Conservation (phyloP, 2,888 invertebrate genomes). For the Pemphredon lugubris region DNA sequence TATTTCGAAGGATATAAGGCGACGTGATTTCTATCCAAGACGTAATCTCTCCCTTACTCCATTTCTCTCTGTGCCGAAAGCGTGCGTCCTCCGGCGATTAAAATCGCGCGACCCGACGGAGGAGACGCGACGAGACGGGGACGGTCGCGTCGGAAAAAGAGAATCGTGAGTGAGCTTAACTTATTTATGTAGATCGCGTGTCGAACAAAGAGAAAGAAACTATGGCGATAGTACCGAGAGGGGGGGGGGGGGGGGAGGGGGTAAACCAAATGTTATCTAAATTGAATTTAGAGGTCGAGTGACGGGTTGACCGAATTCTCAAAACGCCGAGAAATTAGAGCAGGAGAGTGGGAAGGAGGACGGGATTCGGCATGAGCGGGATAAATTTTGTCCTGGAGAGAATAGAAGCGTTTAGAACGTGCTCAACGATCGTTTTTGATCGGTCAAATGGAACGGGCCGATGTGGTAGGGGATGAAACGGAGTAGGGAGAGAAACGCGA, state of each 20-base stretch:
- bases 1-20: too few relatives aligned
- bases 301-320: background rate
- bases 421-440: background rate
- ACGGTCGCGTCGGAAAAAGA: background rate
- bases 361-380: too few relatives aligned
- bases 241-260: background rate
- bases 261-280: background rate
- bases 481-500: background rate
- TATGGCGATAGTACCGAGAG: background rate
- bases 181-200: conserved; percentile 7
- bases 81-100: too few relatives aligned
- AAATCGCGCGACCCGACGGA: too few relatives aligned
- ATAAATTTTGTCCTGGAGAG: too few relatives aligned
- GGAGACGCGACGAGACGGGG: too few relatives aligned
- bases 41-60: too few relatives aligned
- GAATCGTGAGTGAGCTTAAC: conserved; percentile 13
- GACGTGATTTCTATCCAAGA: too few relatives aligned
- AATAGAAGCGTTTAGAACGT: background rate
- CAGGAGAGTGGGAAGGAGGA: background rate
- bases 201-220: background rate
- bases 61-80: too few relatives aligned
- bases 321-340: background rate
- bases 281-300: background rate
- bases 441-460: background rate
- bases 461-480: background rate